These are phyloP conservation scores for Ochropacha duplaris DNA, from an alignment of 2,888 invertebrate genomes.

Conservation along the genomic window DNA sequence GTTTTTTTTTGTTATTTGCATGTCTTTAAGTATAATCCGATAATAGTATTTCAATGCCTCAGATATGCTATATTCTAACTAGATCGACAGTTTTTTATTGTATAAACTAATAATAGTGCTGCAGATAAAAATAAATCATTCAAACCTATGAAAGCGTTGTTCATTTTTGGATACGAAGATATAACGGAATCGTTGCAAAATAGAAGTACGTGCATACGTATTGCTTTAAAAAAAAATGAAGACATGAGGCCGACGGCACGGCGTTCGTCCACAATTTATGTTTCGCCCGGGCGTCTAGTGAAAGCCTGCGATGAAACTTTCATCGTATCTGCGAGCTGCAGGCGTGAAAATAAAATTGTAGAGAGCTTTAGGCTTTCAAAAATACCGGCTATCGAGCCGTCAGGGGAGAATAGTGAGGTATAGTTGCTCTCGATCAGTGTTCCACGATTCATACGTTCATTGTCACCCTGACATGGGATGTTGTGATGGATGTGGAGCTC, in stretches of 20 bases:
- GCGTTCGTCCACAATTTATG: conserved; percentile 48
- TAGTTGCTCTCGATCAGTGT: conserved; percentile 30
- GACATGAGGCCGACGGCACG: conserved; percentile 17
- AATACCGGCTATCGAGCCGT: conserved; percentile 43
- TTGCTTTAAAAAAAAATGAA: conserved; percentile 25
- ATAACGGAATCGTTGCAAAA: conserved; percentile 14
- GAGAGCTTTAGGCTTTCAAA: conserved; percentile 53
- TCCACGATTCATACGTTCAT: conserved; percentile 21
- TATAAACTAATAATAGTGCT: background rate
- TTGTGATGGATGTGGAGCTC: background rate
- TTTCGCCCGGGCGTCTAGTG: conserved; percentile 63
- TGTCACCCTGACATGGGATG: background rate
- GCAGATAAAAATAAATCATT: background rate
- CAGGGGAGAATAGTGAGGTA: conserved; percentile 25
- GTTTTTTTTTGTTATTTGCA: too few species aligned
- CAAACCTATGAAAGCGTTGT: background rate
- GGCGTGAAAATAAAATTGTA: conserved; percentile 77
- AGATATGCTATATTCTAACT: too few species aligned
- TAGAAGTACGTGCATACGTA: conserved; percentile 24
- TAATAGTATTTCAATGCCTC: too few species aligned
- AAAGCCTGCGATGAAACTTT: conserved; percentile 77
- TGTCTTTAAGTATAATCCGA: too few species aligned
- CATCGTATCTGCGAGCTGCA: conserved; percentile 76
- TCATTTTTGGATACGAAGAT: background rate
- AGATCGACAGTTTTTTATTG: too few species aligned